phyloP scores from a whole-genome alignment of 2,888 invertebrate genomes.

The Agrochola litura region DNA sequence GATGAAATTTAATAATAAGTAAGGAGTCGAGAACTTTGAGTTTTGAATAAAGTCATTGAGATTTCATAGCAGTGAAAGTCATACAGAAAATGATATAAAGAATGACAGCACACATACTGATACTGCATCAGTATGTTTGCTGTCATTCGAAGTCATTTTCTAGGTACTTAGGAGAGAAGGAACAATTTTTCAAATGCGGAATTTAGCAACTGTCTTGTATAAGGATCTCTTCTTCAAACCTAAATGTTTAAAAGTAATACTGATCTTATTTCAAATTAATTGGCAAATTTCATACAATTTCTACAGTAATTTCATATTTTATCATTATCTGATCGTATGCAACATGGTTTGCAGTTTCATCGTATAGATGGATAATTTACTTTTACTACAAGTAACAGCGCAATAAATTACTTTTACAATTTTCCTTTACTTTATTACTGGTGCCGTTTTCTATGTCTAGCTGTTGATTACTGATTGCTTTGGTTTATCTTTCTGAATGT shows the following conservation, averaged over 20 bases:
- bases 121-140: not conserved
- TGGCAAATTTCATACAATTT: not conserved
- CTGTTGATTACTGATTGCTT: constrained; percentile 28
- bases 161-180: not conserved
- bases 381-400: constrained; percentile 29
- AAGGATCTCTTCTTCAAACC: not conserved
- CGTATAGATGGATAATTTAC: constrained; percentile 36
- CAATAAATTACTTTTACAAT: constrained; percentile 34
- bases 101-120: not conserved
- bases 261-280: not conserved
- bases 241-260: not conserved
- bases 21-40: too few species aligned
- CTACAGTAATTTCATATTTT: constrained; percentile 19
- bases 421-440: constrained; percentile 39
- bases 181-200: not conserved
- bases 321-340: constrained; percentile 14
- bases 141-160: not conserved
- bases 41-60: not conserved
- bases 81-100: not conserved
- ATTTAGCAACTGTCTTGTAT: too few species aligned
- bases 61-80: not conserved
- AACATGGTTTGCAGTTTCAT: constrained; percentile 11
- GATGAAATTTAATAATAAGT: too few species aligned
- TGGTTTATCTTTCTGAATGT: constrained; percentile 18
- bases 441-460: constrained; percentile 40